Evolutionary conservation across 2,888 invertebrate genomes (phyloP).

Genomic region (Drosophila gaucha): DNA sequence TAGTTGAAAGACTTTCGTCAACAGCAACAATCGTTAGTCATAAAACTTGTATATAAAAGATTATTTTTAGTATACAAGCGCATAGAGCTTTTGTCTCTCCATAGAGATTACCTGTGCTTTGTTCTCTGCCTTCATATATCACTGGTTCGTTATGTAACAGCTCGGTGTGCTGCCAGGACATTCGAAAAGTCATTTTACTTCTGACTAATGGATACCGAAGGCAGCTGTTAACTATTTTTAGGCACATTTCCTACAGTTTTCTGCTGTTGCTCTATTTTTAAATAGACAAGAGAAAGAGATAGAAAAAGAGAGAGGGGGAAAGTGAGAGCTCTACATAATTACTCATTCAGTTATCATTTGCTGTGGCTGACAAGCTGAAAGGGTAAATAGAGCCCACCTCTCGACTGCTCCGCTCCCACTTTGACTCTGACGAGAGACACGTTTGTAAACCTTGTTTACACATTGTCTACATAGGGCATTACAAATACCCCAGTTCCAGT

Average conservation of each 20-base stretch:
- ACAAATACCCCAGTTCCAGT: constrained; percentile 36
- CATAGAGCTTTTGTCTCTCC: neutral
- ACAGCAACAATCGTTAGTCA: neutral
- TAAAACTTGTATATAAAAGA: neutral
- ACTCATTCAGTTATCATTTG: constrained; percentile 39
- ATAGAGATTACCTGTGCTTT: neutral
- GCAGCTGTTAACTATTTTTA: constrained; percentile 1
- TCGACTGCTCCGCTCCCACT: neutral
- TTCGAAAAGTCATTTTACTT: constrained; percentile 56
- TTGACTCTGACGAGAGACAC: constrained; percentile 5
- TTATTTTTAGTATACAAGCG: neutral
- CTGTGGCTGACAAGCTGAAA: constrained; percentile 11
- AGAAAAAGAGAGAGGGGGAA: too few species aligned
- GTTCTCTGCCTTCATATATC: constrained; percentile 44
- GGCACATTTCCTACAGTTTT: neutral
- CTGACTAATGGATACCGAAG: constrained; percentile 15
- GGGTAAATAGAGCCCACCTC: neutral
- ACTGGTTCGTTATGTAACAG: constrained; percentile 36
- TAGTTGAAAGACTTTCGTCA: too few species aligned
- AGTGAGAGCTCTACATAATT: constrained; percentile 22
- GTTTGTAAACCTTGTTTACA: constrained; percentile 72
- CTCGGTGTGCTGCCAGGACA: neutral
- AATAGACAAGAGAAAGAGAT: neutral
- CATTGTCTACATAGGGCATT: constrained; percentile 67
- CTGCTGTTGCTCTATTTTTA: constrained; percentile 2